Evolutionary conservation across 2,113 vertebrate species (phyloP).

Genomic region (Pungitius pungitius): DNA sequence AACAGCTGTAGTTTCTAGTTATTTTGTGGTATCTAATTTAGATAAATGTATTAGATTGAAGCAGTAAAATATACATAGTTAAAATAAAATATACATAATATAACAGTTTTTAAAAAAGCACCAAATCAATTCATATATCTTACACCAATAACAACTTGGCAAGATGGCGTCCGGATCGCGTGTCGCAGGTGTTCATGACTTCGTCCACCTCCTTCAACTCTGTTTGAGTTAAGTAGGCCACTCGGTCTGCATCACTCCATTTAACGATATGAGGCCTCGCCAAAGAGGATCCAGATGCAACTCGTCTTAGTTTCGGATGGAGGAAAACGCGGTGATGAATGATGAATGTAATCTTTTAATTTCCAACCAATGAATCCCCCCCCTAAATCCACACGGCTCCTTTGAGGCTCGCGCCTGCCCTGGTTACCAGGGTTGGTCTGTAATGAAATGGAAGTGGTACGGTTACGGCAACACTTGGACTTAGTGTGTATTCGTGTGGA

Average conservation of each 20-base stretch:
- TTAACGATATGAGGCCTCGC: not conserved
- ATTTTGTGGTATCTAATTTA: not conserved
- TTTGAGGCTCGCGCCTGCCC: not conserved
- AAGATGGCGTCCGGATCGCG: too few relatives aligned
- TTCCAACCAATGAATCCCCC: not conserved
- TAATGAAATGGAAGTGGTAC: not conserved
- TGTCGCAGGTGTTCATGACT: slow-evolving; percentile 44
- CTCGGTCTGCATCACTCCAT: too few relatives aligned
- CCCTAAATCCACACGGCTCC: not conserved
- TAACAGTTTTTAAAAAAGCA: too few relatives aligned
- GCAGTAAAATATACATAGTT: not conserved
- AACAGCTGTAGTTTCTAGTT: not conserved
- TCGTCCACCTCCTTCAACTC: too few relatives aligned
- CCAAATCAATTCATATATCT: too few relatives aligned
- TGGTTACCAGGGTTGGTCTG: not conserved
- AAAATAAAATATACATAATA: too few relatives aligned
- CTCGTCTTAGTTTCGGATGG: not conserved
- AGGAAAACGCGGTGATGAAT: not conserved
- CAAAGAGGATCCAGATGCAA: not conserved
- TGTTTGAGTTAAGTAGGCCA: too few relatives aligned
- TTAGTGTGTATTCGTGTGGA: slow-evolving; percentile 18
- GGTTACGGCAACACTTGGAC: not conserved
- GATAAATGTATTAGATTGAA: too few relatives aligned
- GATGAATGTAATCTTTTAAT: not conserved
- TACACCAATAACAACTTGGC: too few relatives aligned